Evolutionary conservation across 2,113 vertebrate genomes (phyloP).

Genomic region (Anas platyrhynchos): DNA sequence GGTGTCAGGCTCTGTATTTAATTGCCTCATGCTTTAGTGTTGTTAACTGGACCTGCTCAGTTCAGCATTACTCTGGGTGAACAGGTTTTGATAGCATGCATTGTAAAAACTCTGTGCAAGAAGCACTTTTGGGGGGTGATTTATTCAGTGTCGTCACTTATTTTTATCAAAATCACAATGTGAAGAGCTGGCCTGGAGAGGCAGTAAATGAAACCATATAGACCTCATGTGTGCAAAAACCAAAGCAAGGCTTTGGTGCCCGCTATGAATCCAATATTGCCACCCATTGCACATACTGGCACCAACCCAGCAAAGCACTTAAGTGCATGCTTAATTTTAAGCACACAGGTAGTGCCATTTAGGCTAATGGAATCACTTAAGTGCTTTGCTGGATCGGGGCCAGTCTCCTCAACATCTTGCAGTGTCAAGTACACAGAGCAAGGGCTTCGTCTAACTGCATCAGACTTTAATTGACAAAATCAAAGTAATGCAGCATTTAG

Average conservation of each 20-base stretch:
- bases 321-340: constrained; percentile 41
- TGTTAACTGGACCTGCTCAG: neutral
- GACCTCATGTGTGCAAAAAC: neutral
- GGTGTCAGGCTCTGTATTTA: neutral
- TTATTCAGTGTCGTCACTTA: neutral
- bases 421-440: neutral
- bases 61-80: neutral
- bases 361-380: constrained; percentile 59
- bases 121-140: neutral
- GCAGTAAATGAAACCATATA: neutral
- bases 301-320: constrained; percentile 55
- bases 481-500: constrained; percentile 11
- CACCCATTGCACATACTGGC: neutral
- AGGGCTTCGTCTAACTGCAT: constrained; percentile 51
- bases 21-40: neutral
- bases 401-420: constrained; percentile 51
- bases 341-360: constrained; percentile 46
- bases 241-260: neutral
- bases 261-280: neutral
- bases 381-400: constrained; percentile 53
- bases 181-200: neutral
- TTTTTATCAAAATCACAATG: neutral
- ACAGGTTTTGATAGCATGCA: neutral
- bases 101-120: neutral
- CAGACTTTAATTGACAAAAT: constrained; percentile 56